Evolutionary conservation across 2,797 vertebrate genomes (phyloP).

Genomic region (Falco concolor): DNA sequence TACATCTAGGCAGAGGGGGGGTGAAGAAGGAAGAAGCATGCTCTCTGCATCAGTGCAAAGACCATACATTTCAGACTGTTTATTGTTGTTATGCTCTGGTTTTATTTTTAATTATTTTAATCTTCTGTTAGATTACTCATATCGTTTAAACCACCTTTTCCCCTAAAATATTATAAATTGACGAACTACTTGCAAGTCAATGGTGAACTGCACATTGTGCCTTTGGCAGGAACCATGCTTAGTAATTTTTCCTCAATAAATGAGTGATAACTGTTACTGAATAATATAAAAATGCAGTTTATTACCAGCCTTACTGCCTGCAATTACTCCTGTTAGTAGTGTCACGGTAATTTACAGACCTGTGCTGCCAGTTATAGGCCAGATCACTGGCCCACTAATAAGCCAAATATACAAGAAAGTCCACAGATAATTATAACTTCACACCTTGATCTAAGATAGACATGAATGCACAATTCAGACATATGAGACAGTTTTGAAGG

Average conservation of each 20-base stretch:
- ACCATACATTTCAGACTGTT: not conserved
- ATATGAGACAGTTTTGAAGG: not conserved
- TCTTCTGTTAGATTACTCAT: not conserved
- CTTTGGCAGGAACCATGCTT: not conserved
- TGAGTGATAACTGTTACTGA: conserved; percentile 20
- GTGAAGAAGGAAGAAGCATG: not conserved
- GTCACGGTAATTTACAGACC: conserved; percentile 31
- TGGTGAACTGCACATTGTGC: not conserved
- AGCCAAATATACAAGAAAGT: conserved; percentile 1
- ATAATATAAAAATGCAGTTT: conserved; percentile 25
- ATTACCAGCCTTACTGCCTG: not conserved
- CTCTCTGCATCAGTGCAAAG: not conserved
- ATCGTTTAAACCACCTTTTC: not conserved
- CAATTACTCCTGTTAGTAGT: not conserved
- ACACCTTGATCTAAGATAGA: not conserved
- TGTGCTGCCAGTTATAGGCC: not conserved
- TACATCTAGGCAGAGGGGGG: not conserved
- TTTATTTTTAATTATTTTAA: not conserved
- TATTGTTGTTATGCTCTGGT: not conserved
- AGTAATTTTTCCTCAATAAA: conserved; percentile 15
- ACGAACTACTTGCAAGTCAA: not conserved
- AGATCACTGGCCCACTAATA: not conserved
- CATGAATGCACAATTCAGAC: not conserved
- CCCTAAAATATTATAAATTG: not conserved
- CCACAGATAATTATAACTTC: not conserved